Conservation (phyloP, 2,797 vertebrate species). For the Tragopan temminckii region DNA sequence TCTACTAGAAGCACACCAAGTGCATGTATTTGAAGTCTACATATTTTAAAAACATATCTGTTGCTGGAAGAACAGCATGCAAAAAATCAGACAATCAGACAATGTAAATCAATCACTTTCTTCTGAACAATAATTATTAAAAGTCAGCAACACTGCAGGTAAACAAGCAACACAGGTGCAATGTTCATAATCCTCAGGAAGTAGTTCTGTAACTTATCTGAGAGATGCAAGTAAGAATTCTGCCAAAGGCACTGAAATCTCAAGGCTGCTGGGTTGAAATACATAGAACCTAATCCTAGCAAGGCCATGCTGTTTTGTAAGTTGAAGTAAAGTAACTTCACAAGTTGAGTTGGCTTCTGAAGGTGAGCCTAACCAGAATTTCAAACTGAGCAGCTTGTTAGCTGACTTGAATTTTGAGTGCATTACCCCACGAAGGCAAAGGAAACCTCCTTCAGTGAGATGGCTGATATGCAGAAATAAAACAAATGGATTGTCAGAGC, state of each 20-base stretch:
- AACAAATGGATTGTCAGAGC: neutral
- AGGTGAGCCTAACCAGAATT: neutral
- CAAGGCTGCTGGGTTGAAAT: neutral
- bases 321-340: neutral
- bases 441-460: neutral
- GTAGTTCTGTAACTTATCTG: neutral
- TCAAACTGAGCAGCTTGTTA: neutral
- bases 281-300: neutral
- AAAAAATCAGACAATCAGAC: neutral
- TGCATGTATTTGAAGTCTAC: fast-evolving
- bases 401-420: neutral
- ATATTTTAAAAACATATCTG: neutral
- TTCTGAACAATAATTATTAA: neutral
- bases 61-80: neutral
- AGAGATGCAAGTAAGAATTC: neutral
- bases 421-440: neutral
- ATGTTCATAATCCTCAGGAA: neutral
- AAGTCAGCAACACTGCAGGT: neutral
- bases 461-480: neutral
- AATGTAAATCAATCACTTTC: neutral
- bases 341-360: neutral
- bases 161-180: neutral
- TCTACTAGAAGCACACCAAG: neutral
- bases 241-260: neutral
- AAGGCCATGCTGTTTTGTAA: neutral